Conservation (phyloP, 1,140 invertebrate species). For the Drosophila chauvacae region DNA sequence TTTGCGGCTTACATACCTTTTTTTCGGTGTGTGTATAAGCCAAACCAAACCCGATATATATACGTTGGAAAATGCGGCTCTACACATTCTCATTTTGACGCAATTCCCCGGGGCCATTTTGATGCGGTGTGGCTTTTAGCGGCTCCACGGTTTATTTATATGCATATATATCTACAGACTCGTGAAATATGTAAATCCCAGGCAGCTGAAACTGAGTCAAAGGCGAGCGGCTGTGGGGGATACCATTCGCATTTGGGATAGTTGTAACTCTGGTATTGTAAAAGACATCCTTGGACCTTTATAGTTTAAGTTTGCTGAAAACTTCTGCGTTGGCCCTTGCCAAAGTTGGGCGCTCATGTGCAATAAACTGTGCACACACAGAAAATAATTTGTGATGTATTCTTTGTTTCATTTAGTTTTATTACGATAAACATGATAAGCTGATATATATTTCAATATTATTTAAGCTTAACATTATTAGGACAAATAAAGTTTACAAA, state of each 20-base stretch:
- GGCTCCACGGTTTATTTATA: conserved; percentile 52
- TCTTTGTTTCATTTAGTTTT: background rate
- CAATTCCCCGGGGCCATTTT: conserved; percentile 58
- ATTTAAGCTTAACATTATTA: background rate
- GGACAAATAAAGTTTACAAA: conserved; percentile 1
- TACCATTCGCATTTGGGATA: conserved; percentile 19
- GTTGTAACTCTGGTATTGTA: conserved; percentile 7
- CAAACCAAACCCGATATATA: conserved; percentile 22
- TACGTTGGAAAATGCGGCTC: conserved; percentile 49
- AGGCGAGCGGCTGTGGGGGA: background rate
- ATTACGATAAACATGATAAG: background rate
- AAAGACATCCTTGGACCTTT: conserved; percentile 19
- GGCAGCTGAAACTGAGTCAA: conserved; percentile 15
- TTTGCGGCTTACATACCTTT: conserved; percentile 2
- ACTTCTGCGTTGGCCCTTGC: conserved; percentile 4
- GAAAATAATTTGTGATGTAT: background rate
- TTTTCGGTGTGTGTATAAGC: conserved; percentile 23
- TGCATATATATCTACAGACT: conserved; percentile 1
- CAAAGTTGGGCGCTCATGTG: conserved; percentile 33
- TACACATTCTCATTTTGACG: conserved; percentile 61
- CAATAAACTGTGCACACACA: conserved; percentile 29
- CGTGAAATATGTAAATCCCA: conserved; percentile 69
- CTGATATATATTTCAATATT: background rate
- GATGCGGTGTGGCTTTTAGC: conserved; percentile 76
- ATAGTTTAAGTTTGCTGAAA: conserved; percentile 17